Conservation (phyloP, 2,797 vertebrate genomes). For the Valencia hispanica region DNA sequence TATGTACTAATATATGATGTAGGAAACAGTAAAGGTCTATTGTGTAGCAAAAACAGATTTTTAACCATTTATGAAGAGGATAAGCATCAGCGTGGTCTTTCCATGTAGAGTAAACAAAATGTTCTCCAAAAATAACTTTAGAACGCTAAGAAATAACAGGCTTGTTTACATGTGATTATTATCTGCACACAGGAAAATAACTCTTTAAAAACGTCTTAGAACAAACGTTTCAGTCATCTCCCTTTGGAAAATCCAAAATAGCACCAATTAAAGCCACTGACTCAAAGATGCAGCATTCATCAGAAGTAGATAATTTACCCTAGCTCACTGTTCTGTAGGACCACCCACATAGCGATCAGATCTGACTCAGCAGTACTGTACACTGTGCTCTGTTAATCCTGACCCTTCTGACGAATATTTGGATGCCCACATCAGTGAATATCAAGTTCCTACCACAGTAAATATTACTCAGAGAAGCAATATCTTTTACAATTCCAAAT, state of each 20-base stretch:
- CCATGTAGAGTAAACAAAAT: not conserved
- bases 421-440: slow-evolving; percentile 27
- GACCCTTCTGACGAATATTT: slow-evolving; percentile 22
- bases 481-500: not conserved
- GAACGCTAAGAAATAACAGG: not conserved
- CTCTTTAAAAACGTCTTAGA: slow-evolving; percentile 6
- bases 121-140: not conserved
- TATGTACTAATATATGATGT: no score
- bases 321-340: slow-evolving; percentile 43
- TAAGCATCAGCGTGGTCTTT: not conserved
- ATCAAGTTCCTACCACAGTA: not conserved
- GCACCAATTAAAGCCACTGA: slow-evolving; percentile 15
- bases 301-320: slow-evolving; percentile 28
- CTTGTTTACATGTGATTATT: not conserved
- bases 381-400: slow-evolving; percentile 18
- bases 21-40: no score
- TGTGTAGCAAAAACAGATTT: not conserved
- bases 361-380: slow-evolving; percentile 60
- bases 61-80: not conserved
- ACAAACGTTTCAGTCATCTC: slow-evolving; percentile 21
- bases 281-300: slow-evolving; percentile 23
- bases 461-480: not conserved
- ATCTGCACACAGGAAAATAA: not conserved
- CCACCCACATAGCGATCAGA: slow-evolving; percentile 50
- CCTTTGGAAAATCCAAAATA: not conserved